These are phyloP conservation scores for Acrobasis repandana DNA, from an alignment of 2,888 invertebrate genomes.

Conservation along the genomic window DNA sequence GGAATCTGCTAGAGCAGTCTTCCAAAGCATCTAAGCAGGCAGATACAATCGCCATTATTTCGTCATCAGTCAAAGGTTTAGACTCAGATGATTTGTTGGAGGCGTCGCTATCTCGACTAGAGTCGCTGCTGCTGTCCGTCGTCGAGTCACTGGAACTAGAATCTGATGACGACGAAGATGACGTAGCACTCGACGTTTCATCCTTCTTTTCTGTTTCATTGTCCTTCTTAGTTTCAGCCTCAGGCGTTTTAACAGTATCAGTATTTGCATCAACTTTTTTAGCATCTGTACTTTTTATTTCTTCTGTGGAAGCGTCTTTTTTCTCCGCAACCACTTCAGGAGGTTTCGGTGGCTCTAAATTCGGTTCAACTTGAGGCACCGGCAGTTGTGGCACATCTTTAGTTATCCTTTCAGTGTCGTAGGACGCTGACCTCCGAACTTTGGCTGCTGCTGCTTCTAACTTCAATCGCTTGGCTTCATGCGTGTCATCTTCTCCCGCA, in stretches of 20 bases:
- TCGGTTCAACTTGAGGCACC: slow-evolving; percentile 26
- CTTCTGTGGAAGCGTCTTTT: slow-evolving; percentile 31
- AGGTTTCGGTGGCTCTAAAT: slow-evolving; percentile 36
- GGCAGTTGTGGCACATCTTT: slow-evolving; percentile 42
- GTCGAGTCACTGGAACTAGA: slow-evolving; percentile 84
- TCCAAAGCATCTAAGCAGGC: slow-evolving; percentile 90
- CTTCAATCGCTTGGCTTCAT: slow-evolving; percentile 67
- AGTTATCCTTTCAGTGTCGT: slow-evolving; percentile 64
- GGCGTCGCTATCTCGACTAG: slow-evolving; percentile 78
- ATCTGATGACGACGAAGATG: slow-evolving; percentile 71
- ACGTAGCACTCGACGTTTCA: slow-evolving; percentile 66
- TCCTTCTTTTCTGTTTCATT: slow-evolving; percentile 56
- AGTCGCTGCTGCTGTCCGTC: slow-evolving; percentile 77
- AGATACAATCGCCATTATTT: slow-evolving; percentile 84
- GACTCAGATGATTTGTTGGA: slow-evolving; percentile 68
- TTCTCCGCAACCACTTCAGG: slow-evolving; percentile 28
- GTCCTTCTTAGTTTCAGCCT: slow-evolving; percentile 32
- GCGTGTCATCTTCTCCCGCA: slow-evolving; percentile 70
- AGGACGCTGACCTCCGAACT: slow-evolving; percentile 71
- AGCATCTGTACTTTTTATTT: slow-evolving; percentile 25
- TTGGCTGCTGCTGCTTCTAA: slow-evolving; percentile 72
- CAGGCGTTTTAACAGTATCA: slow-evolving; percentile 19
- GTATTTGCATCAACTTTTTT: slow-evolving; percentile 33
- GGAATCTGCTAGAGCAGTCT: slow-evolving; percentile 92
- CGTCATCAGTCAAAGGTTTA: slow-evolving; percentile 73